Evolutionary conservation across 2,888 invertebrate genomes (phyloP).

Genomic region (Salpingus planirostris): DNA sequence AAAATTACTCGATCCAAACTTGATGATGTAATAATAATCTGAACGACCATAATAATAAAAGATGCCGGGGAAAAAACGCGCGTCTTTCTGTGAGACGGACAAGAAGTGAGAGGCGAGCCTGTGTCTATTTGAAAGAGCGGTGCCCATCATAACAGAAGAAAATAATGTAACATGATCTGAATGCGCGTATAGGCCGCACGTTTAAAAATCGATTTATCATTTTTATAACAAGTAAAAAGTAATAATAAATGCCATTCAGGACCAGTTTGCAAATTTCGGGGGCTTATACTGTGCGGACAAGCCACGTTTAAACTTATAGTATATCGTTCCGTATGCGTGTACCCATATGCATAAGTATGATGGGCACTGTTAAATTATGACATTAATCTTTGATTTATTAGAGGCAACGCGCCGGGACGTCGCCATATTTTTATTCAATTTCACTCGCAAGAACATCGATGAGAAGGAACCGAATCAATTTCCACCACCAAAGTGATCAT

Average conservation of each 20-base stretch:
- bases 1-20: too few relatives aligned
- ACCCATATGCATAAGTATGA: background rate
- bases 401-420: background rate
- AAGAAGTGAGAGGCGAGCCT: too few relatives aligned
- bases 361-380: constrained; percentile 10
- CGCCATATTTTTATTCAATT: too few relatives aligned
- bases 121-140: background rate
- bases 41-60: too few relatives aligned
- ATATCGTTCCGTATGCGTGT: background rate
- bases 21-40: too few relatives aligned
- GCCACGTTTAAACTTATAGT: background rate
- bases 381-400: constrained; percentile 11
- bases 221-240: constrained; percentile 17
- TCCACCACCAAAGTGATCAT: too few relatives aligned
- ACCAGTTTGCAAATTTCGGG: constrained; percentile 19
- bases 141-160: constrained; percentile 4
- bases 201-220: constrained; percentile 30
- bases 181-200: constrained; percentile 15
- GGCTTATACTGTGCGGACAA: background rate
- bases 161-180: constrained; percentile 10
- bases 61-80: too few relatives aligned
- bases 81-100: too few relatives aligned
- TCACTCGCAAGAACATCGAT: too few relatives aligned
- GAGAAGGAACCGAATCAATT: too few relatives aligned
- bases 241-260: constrained; percentile 21